Conservation (phyloP, 2,113 vertebrate species). For the Actinemys pallida region DNA sequence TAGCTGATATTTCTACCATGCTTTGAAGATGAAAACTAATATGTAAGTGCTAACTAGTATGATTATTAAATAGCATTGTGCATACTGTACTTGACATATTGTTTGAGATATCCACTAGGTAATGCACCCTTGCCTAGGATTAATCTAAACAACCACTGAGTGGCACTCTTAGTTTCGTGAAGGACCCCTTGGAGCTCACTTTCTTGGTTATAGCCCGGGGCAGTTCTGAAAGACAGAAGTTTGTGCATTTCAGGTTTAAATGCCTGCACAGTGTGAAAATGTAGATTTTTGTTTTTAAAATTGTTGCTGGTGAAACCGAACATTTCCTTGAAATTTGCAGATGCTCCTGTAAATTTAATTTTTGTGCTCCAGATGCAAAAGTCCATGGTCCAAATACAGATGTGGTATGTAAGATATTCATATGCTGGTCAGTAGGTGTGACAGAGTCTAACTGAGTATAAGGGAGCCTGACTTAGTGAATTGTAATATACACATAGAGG, state of each 20-base stretch:
- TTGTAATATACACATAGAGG: rapidly evolving
- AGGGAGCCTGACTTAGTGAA: not conserved
- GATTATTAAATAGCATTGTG: not conserved
- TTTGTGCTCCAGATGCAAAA: rapidly evolving
- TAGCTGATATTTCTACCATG: not conserved
- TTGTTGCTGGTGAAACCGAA: rapidly evolving
- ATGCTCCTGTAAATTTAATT: not conserved
- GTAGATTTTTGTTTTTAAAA: rapidly evolving
- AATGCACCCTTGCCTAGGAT: not conserved
- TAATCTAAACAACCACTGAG: not conserved
- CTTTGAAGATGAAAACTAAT: not conserved
- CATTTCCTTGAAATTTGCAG: rapidly evolving
- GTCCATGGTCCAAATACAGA: rapidly evolving
- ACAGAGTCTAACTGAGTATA: not conserved
- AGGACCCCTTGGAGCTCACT: not conserved
- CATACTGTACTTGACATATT: not conserved
- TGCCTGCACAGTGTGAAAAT: rapidly evolving
- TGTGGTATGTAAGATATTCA: not conserved
- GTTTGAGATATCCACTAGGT: not conserved
- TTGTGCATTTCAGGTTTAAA: not conserved
- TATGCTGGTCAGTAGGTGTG: not conserved
- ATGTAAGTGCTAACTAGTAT: not conserved
- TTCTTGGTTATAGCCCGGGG: not conserved
- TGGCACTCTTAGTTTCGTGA: not conserved
- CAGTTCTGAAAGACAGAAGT: not conserved